These are phyloP conservation scores for Dinocampus coccinellae DNA, from an alignment of 2,888 invertebrate genomes.

Conservation along the genomic window DNA sequence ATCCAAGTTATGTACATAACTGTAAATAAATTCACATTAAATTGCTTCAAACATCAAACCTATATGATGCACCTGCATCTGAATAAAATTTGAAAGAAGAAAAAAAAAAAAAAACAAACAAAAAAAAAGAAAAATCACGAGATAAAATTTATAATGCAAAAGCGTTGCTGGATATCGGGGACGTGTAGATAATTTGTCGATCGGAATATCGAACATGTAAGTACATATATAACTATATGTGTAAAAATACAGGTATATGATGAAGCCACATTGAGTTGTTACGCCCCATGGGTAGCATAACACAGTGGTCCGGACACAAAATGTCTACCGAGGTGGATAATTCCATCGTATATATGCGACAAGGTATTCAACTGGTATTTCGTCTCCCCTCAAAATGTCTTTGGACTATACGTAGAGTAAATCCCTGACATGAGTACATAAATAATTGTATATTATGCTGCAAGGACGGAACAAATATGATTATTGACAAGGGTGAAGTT, in stretches of 20 bases:
- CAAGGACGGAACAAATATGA: too few species aligned
- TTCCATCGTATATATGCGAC: constrained; percentile 55
- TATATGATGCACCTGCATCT: constrained; percentile 38
- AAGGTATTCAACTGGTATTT: constrained; percentile 50
- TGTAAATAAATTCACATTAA: background rate
- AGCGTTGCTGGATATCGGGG: background rate
- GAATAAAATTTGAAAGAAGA: too few species aligned
- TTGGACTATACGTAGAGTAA: background rate
- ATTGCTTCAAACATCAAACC: background rate
- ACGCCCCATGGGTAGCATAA: constrained; percentile 27
- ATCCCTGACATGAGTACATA: background rate
- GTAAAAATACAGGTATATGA: background rate
- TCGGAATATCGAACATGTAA: background rate
- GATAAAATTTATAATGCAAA: background rate
- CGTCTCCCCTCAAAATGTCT: constrained; percentile 46
- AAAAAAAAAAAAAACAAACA: background rate
- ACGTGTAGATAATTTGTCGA: background rate
- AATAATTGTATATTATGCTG: too few species aligned
- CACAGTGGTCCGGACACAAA: constrained; percentile 25
- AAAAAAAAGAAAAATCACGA: background rate
- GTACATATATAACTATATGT: background rate
- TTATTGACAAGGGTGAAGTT: too few species aligned
- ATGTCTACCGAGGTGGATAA: constrained; percentile 42
- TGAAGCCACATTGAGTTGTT: constrained; percentile 26
- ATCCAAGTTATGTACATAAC: constrained; percentile 10